These are phyloP conservation scores for Leptatherina wallacei DNA, from an alignment of 2,797 vertebrate species.

Conservation along the genomic window DNA sequence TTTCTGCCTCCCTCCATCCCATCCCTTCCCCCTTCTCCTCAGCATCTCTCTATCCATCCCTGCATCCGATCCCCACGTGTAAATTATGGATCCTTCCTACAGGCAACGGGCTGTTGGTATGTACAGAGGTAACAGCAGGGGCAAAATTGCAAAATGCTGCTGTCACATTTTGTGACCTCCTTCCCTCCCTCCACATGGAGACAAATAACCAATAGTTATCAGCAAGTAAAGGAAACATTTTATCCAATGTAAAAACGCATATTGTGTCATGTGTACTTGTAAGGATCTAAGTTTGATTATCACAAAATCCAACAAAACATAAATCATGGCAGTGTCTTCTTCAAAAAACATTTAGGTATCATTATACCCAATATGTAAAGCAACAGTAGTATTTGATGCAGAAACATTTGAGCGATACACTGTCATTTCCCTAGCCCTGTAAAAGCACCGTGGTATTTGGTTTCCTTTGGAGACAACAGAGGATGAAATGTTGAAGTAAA, in stretches of 20 bases:
- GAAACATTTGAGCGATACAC: constrained; percentile 13
- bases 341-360: constrained; percentile 13
- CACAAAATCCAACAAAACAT: constrained; percentile 1
- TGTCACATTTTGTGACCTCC: constrained; percentile 47
- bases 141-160: constrained; percentile 53
- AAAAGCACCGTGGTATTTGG: constrained; percentile 38
- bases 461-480: constrained; percentile 49
- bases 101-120: constrained; percentile 31
- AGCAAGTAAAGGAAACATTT: constrained; percentile 31
- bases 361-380: constrained; percentile 16
- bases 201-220: constrained; percentile 30
- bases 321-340: constrained; percentile 5
- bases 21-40: constrained; percentile 63
- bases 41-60: constrained; percentile 63
- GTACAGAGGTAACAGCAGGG: constrained; percentile 42
- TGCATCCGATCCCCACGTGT: constrained; percentile 58
- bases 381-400: constrained; percentile 29
- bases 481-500: constrained; percentile 67
- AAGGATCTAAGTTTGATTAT: constrained; percentile 10
- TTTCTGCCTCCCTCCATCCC: constrained; percentile 43
- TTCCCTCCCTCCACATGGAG: constrained; percentile 19
- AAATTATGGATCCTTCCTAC: constrained; percentile 49
- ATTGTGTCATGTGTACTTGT: neutral
- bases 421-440: constrained; percentile 24
- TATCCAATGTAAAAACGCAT: constrained; percentile 16